A percentile compares a stretch with the other conserved stretches of the same genome.
These are phyloP conservation scores for Plectropomus leopardus DNA, from an alignment of 2,113 vertebrate genomes.

Conservation along the genomic window DNA sequence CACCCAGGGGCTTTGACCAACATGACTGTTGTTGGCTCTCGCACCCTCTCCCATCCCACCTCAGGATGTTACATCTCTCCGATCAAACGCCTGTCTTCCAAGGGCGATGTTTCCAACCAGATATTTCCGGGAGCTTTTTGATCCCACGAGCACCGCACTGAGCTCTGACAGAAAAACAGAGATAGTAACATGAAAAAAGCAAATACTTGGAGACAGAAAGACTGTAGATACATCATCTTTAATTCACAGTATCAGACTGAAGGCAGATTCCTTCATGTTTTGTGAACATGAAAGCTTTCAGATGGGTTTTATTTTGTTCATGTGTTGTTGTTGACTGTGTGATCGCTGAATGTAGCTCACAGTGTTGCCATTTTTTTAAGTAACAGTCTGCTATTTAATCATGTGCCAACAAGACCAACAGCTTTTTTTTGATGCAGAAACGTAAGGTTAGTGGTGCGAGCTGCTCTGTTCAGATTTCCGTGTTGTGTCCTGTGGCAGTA, in stretches of 20 bases:
- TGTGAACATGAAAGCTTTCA: background rate
- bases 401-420: background rate
- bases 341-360: no score
- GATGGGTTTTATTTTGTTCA: background rate
- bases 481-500: no score
- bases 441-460: background rate
- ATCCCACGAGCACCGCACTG: constrained; percentile 15
- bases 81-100: background rate
- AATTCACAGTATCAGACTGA: background rate
- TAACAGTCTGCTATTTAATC: background rate
- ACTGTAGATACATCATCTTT: background rate
- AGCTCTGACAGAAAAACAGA: constrained; percentile 29
- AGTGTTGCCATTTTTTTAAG: background rate
- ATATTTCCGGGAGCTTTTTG: constrained; percentile 9
- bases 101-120: constrained; percentile 37
- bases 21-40: background rate
- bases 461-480: background rate
- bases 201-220: background rate
- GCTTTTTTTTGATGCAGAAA: background rate
- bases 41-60: background rate
- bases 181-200: background rate
- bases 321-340: background rate
- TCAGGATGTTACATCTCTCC: background rate
- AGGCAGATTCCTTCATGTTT: constrained; percentile 7
- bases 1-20: constrained; percentile 47